Base-by-base conservation (phyloP, 2,888 invertebrate species). In the Amblyjoppa proteus region DNA sequence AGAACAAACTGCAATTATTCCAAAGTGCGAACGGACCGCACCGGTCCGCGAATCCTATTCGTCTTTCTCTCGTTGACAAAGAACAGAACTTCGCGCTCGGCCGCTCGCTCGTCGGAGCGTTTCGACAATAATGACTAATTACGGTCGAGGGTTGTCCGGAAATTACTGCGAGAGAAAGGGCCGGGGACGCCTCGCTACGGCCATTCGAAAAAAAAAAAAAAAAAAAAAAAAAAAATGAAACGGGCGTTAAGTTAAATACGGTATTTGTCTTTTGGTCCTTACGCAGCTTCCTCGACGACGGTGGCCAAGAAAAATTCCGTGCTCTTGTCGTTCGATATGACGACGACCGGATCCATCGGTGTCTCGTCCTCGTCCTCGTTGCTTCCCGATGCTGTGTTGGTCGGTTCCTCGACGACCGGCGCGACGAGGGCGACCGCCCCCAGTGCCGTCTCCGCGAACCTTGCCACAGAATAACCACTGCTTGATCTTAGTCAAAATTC, bases 221-320 rank as follows among this genome's bases (percentile, higher is more conserved):
- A 76, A 16, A 61, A 45, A 71, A 58, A 64, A 45, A 31, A 71
- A 68, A 28, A 66, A 16, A 31, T 16, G 49, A 9, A 49, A 11
- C 16, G 66, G 20, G 41, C 11, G 41, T 11, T 6, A 20, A 56
- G 34, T 3, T 25, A 1, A 25, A 74, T 2, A 34, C 13, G 45
- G 3, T 28, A 20, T 69, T 41, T 38, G 31, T 41, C 45, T 71
- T 49, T 34, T 31, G 68, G 58, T 84, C 87, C 97, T 97, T 96
- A 97, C 97, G 96, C 96, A 76, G 96, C 96, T 95, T 97, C 98
- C 93, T 97, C 97, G 81, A 97, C 96, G 82, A 98, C 98, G 3
- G 98, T 98, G 49, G 98, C 97, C 89, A 98, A 95, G 95, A 98
- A 98, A 93, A 98, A 98, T 92, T 98, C 98, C 0, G 98, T 97